Conservation (phyloP, 2,888 invertebrate species). For the Allygus modestus region DNA sequence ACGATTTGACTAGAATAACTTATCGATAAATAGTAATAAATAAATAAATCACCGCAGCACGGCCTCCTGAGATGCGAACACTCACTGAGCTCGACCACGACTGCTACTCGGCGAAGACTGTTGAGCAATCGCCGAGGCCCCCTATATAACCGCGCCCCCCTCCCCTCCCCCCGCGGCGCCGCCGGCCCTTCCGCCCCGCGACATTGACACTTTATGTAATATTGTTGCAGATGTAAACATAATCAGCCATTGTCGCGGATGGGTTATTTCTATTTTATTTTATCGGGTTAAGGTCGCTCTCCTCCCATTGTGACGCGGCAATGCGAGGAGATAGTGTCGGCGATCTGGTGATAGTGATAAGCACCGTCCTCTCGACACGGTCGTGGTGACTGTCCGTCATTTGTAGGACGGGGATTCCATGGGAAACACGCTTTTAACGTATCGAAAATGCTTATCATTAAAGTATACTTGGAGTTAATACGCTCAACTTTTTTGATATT, state of each 20-base stretch:
- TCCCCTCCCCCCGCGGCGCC: constrained; percentile 8
- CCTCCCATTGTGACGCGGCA: constrained; percentile 5
- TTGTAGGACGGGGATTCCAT: too few species aligned
- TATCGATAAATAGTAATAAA: constrained; percentile 55
- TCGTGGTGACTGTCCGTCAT: too few species aligned
- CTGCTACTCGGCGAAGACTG: constrained; percentile 39
- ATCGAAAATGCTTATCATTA: too few species aligned
- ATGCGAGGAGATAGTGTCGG: neutral
- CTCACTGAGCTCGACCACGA: constrained; percentile 61
- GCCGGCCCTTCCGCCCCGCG: constrained; percentile 39
- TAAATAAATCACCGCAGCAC: constrained; percentile 35
- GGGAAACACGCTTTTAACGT: too few species aligned
- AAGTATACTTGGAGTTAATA: too few species aligned
- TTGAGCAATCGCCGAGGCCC: constrained; percentile 24
- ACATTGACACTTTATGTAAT: constrained; percentile 58
- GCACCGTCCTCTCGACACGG: too few species aligned
- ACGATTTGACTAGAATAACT: constrained; percentile 37
- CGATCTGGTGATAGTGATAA: too few species aligned
- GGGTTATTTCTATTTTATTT: constrained; percentile 21
- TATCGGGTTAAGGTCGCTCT: constrained; percentile 23
- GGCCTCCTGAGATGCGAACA: constrained; percentile 61
- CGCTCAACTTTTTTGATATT: too few species aligned
- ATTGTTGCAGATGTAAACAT: constrained; percentile 54
- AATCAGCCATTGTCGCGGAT: constrained; percentile 33
- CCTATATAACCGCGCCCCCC: constrained; percentile 52